Percentiles rank a stretch among this genome's conserved stretches.
Conservation (phyloP, 2,113 vertebrate genomes). For the Forbesichthys agassizii region DNA sequence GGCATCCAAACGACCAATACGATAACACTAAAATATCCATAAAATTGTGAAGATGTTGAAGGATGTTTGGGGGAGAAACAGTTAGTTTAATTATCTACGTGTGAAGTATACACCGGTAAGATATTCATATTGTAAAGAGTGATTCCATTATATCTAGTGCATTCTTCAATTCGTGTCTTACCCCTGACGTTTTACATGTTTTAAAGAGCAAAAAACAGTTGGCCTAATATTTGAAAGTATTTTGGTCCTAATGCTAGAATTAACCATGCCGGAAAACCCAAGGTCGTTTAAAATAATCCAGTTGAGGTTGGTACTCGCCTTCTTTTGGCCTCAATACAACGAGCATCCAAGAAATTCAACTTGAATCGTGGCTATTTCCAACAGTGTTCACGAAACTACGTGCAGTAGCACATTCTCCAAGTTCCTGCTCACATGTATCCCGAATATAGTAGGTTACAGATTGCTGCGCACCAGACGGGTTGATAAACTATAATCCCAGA, state of each 20-base stretch:
- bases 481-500: not conserved
- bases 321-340: not conserved
- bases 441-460: not conserved
- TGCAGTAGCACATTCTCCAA: slow-evolving; percentile 11
- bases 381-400: slow-evolving; percentile 1
- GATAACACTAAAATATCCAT: no score
- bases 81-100: no score
- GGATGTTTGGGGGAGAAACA: no score
- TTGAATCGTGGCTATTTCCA: not conserved
- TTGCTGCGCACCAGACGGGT: not conserved
- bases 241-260: not conserved
- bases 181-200: slow-evolving; percentile 42
- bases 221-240: no score
- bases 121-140: no score
- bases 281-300: slow-evolving; percentile 50
- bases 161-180: not conserved
- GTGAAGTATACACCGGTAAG: no score
- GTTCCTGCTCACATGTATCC: slow-evolving; percentile 9
- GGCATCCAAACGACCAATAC: no score
- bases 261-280: slow-evolving; percentile 28
- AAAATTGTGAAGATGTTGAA: no score
- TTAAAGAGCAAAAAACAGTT: slow-evolving; percentile 13
- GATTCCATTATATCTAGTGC: no score
- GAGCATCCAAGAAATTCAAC: slow-evolving; percentile 1
- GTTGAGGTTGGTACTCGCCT: slow-evolving; percentile 1